phyloP scores from a whole-genome alignment of 2,797 vertebrate genomes.

The Mus spretus region DNA sequence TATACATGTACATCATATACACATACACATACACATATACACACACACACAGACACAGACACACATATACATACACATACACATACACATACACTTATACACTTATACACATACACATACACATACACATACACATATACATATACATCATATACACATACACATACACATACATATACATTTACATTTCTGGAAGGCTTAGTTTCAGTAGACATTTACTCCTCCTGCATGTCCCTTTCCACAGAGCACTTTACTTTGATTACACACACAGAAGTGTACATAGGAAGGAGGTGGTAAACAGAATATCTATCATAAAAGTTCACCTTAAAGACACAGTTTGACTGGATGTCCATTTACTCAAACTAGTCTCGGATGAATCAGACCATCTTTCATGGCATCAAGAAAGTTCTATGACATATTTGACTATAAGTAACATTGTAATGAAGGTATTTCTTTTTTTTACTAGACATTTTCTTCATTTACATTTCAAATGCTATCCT shows the following conservation, averaged over 20 bases:
- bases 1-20: too few species aligned
- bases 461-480: too few species aligned
- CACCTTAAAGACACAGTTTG: neutral
- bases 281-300: neutral
- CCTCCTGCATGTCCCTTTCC: neutral
- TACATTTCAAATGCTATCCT: too few species aligned
- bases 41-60: too few species aligned
- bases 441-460: neutral
- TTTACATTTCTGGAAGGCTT: neutral
- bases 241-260: neutral
- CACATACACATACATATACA: too few species aligned
- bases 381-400: neutral
- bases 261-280: neutral
- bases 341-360: neutral
- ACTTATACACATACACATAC: too few species aligned
- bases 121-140: too few species aligned
- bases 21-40: too few species aligned
- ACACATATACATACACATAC: too few species aligned
- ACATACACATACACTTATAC: too few species aligned
- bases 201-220: neutral
- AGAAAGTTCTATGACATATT: neutral
- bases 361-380: neutral
- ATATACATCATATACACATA: too few species aligned
- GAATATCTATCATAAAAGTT: neutral
- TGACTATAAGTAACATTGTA: neutral